These are phyloP conservation scores for Pelochelys cantorii DNA, from an alignment of 2,797 vertebrate genomes.

Conservation along the genomic window DNA sequence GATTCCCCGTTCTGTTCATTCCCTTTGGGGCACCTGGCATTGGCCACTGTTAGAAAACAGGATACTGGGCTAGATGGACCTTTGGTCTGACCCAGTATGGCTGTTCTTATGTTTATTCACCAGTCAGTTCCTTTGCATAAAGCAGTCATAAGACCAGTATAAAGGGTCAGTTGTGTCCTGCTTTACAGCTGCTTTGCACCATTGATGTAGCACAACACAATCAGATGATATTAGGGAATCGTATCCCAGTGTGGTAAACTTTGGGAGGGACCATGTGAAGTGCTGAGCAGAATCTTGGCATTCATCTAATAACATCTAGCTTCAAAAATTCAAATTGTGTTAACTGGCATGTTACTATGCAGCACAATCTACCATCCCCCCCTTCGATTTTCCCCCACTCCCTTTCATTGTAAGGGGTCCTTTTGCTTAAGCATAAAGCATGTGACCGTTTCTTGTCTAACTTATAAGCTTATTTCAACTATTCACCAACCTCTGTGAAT, in stretches of 20 bases:
- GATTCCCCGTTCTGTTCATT: too few relatives aligned
- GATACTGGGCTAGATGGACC: too few relatives aligned
- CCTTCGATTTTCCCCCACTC: slow-evolving; percentile 22
- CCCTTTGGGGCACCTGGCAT: too few relatives aligned
- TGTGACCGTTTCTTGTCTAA: slow-evolving; percentile 27
- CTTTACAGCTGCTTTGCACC: not conserved
- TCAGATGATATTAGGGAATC: slow-evolving; percentile 1
- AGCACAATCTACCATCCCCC: slow-evolving; percentile 23
- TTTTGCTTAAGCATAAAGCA: slow-evolving; percentile 9
- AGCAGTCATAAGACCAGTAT: not conserved
- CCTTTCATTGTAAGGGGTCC: slow-evolving; percentile 27
- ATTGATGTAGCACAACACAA: not conserved
- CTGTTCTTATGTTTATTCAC: too few relatives aligned
- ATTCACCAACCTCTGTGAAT: slow-evolving; percentile 27
- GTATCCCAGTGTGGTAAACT: not conserved
- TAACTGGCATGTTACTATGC: slow-evolving; percentile 32
- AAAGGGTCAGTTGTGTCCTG: not conserved
- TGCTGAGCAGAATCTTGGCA: not conserved
- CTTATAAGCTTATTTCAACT: slow-evolving; percentile 42
- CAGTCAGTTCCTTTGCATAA: not conserved
- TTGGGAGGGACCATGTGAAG: not conserved
- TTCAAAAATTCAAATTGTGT: slow-evolving; percentile 29
- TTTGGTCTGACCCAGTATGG: too few relatives aligned
- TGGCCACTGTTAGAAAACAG: too few relatives aligned
- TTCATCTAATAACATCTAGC: slow-evolving; percentile 30